Evolutionary conservation across 2,888 invertebrate genomes (phyloP).

Genomic region (Sthenelais limicola): DNA sequence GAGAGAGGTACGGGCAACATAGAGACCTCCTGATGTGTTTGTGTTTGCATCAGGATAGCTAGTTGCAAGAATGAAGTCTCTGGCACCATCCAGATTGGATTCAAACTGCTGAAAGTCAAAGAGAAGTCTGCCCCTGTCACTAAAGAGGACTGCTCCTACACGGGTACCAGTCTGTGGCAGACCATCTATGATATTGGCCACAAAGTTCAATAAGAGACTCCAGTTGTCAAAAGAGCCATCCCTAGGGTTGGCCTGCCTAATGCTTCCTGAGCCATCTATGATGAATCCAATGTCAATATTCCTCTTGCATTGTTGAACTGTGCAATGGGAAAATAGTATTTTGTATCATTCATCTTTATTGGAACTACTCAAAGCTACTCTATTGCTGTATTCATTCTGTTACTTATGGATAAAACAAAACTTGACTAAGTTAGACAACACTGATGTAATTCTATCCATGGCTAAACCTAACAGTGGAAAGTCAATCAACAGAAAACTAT

Average conservation of each 20-base stretch:
- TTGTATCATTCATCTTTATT: too few relatives aligned
- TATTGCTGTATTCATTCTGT: too few relatives aligned
- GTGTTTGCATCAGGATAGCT: constrained; percentile 44
- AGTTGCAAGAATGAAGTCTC: constrained; percentile 31
- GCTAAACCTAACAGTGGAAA: too few relatives aligned
- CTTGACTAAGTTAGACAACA: too few relatives aligned
- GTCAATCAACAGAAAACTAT: too few relatives aligned
- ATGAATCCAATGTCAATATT: constrained; percentile 14
- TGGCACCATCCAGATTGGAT: constrained; percentile 24
- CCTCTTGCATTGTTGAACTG: not conserved
- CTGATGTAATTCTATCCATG: too few relatives aligned
- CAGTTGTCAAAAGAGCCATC: constrained; percentile 20
- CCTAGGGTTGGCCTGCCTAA: constrained; percentile 6
- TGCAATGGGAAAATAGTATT: too few relatives aligned
- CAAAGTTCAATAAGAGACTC: not conserved
- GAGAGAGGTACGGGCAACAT: not conserved
- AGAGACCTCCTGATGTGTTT: constrained; percentile 49
- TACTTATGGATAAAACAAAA: too few relatives aligned
- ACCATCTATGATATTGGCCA: constrained; percentile 11
- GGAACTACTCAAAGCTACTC: too few relatives aligned
- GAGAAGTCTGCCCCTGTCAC: not conserved
- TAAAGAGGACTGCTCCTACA: constrained; percentile 20
- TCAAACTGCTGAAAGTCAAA: constrained; percentile 24
- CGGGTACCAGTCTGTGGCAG: constrained; percentile 12
- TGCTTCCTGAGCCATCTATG: constrained; percentile 26